A percentile compares a stretch with the other conserved stretches of the same genome.
phyloP scores from a whole-genome alignment of 2,888 invertebrate genomes.

The Nephrotoma appendiculata region DNA sequence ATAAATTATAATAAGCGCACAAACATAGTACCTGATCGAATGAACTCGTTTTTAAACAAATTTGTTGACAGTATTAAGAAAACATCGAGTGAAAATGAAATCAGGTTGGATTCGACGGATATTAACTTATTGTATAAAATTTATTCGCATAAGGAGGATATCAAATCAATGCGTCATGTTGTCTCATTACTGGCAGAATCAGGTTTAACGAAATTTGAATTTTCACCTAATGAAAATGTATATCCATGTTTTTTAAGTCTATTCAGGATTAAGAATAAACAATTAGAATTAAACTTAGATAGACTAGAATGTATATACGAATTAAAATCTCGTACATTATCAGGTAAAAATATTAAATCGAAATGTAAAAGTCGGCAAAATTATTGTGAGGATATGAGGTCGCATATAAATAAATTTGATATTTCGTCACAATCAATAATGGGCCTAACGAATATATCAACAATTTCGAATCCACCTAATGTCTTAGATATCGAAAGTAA shows the following conservation, averaged over 20 bases:
- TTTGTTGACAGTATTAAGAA: slow-evolving; percentile 1
- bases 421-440: not conserved
- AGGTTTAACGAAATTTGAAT: slow-evolving; percentile 10
- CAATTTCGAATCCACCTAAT: not conserved
- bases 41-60: slow-evolving; percentile 6
- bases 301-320: slow-evolving; percentile 9
- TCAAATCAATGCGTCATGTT: slow-evolving; percentile 11
- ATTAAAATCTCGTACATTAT: not conserved
- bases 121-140: slow-evolving; percentile 10
- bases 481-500: not conserved
- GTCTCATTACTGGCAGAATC: slow-evolving; percentile 13
- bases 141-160: slow-evolving; percentile 9
- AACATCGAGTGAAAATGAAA: slow-evolving; percentile 7
- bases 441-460: not conserved
- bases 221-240: slow-evolving; percentile 7
- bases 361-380: not conserved
- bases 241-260: slow-evolving; percentile 10
- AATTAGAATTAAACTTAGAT: slow-evolving; percentile 18
- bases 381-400: not conserved
- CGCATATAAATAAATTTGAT: slow-evolving; percentile 4
- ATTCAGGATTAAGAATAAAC: slow-evolving; percentile 20
- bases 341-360: not conserved
- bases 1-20: slow-evolving; percentile 13
- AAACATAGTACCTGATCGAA: slow-evolving; percentile 14
- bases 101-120: slow-evolving; percentile 6